Conservation (phyloP, 1,140 invertebrate genomes). For the Lepidurus apus region DNA sequence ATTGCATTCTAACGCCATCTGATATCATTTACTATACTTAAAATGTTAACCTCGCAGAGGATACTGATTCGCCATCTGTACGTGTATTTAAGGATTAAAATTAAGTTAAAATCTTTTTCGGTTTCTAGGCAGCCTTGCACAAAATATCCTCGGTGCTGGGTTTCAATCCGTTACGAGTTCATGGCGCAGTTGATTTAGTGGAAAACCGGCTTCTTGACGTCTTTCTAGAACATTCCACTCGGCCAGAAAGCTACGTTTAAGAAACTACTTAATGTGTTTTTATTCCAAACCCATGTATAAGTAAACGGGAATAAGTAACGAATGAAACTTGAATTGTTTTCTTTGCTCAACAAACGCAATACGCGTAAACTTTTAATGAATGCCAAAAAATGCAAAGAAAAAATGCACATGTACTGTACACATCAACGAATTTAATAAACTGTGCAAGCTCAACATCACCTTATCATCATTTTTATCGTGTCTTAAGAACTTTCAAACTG, state of each 20-base stretch:
- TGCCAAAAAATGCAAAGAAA: neutral
- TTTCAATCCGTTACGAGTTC: slow-evolving; percentile 48
- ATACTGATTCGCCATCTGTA: neutral
- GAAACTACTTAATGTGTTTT: neutral
- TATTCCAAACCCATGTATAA: neutral
- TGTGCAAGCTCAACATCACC: neutral
- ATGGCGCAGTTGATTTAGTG: slow-evolving; percentile 57
- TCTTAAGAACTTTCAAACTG: slow-evolving; percentile 4
- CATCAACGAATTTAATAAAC: neutral
- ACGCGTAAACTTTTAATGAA: neutral
- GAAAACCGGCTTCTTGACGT: slow-evolving; percentile 61
- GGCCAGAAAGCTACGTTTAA: slow-evolving; percentile 61
- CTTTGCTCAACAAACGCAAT: slow-evolving; percentile 9
- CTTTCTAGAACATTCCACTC: slow-evolving; percentile 61
- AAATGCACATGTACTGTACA: slow-evolving; percentile 16
- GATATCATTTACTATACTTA: no score
- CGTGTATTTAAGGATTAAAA: neutral
- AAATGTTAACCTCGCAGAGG: no score
- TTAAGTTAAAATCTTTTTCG: slow-evolving; percentile 35
- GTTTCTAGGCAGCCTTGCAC: slow-evolving; percentile 58
- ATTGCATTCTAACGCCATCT: no score
- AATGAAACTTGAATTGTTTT: neutral
- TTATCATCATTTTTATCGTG: neutral
- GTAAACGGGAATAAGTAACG: neutral
- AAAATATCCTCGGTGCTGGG: slow-evolving; percentile 59